A percentile compares a stretch with the other conserved stretches of the same genome.
Evolutionary conservation across 2,888 invertebrate species (phyloP).

Genomic region (Eupithecia abbreviata): DNA sequence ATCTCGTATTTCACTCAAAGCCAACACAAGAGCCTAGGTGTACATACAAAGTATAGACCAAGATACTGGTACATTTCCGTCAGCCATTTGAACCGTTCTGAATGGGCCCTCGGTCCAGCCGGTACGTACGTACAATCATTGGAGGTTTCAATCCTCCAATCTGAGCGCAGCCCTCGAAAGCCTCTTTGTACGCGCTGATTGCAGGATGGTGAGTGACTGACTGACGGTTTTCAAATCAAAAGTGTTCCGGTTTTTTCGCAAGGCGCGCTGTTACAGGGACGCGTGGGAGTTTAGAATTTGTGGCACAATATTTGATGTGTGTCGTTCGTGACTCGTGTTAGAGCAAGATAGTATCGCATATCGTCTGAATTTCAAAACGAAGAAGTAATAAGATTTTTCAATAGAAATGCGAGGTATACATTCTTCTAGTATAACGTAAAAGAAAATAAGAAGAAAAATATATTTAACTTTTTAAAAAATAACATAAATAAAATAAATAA

Average conservation of each 20-base stretch:
- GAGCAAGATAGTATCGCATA: too few species aligned
- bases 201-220: conserved; percentile 25
- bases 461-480: too few species aligned
- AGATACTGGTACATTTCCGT: background rate
- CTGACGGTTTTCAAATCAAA: conserved; percentile 18
- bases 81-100: conserved; percentile 1
- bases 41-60: background rate
- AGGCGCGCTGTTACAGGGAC: background rate
- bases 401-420: background rate
- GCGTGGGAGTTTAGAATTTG: background rate
- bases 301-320: background rate
- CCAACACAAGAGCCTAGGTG: background rate
- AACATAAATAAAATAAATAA: too few species aligned
- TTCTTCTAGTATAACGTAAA: background rate
- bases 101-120: conserved; percentile 5
- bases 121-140: conserved; percentile 28
- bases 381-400: background rate
- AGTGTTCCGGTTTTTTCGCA: conserved; percentile 16
- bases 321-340: too few species aligned
- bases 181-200: conserved; percentile 27
- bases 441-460: background rate
- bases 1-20: background rate
- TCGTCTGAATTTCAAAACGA: background rate
- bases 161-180: conserved; percentile 18
- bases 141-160: conserved; percentile 28